Evolutionary conservation across 2,888 invertebrate genomes (phyloP), one percentile per base, ranked within the genome.

Genomic region (Philereme vetulata): DNA sequence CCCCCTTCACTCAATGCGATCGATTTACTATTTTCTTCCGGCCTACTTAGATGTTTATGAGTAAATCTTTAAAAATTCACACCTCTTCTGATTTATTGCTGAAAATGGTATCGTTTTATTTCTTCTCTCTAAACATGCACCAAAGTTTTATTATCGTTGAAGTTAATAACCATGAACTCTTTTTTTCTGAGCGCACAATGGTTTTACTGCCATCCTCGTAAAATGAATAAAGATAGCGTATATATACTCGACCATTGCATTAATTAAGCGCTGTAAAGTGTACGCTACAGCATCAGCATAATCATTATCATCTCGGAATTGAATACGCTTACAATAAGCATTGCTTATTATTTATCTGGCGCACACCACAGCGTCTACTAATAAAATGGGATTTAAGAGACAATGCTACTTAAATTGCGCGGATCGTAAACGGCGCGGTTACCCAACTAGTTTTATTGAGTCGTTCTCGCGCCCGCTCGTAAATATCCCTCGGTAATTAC

Each of bases 401-500:
- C 80, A 82, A 79, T 77, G 78, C 76, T 77, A 77, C 74, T 84
- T 81, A 84, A 82, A 84, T 80, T 78, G 79, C 75, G 79, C 73
- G 73, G 72, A 76, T 81, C 82, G 82, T 84, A 82, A 85, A 86
- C 82, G 82, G 77, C 76, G 87, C 81, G 85, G 86, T 84, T 84
- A 82, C 82, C 81, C 82, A 75, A 81, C 84, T 86, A 88, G 86
- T 86, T 90, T 88, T 88, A 90, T 89, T 86, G 86, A 85, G 85
- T 84, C 81, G 82, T 87, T 87, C 83, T 82, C 85, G 80, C 82
- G 80, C 80, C 80, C 76, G 84, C 80, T 88, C 88, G 85, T 89
- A 88, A 90, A 89, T 87, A 85, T 87, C 83, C 79, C 81, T 72
- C 75, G 82, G 86, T 87, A 88, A 90, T 90, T 89, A 88, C 87